Evolutionary conservation across 2,113 vertebrate species (phyloP), one percentile per base, ranked within the genome.

Genomic region (Micromys minutus): DNA sequence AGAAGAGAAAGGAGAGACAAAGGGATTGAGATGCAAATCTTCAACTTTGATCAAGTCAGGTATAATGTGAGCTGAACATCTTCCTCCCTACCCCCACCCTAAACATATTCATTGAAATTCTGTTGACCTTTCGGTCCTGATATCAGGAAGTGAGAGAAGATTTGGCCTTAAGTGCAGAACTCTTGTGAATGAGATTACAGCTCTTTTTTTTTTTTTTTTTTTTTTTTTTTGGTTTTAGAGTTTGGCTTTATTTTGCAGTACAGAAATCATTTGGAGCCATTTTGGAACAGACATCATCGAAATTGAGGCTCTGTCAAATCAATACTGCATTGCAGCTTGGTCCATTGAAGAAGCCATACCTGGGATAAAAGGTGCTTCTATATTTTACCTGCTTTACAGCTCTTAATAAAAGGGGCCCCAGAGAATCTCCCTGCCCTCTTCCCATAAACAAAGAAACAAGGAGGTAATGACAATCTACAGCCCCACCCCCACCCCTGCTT

Each of bases 221-320:
- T n/a, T n/a, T n/a, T n/a, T n/a, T n/a, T n/a, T n/a, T n/a, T 97
- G 76, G 97, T 98, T 98, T 98, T 97, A 98, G 98, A 98, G 97
- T 98, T 98, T 98, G 98, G 98, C 98, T 99, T 99, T 99, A 99
- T 99, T 99, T 98, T 94, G 99, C 99, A 99, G 99, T 99, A 99
- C 99, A 99, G 99, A 99, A 99, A 99, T 99, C 98, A 99, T 97
- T 89, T 98, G 98, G 99, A 99, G 99, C 98, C 98, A 83, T 93
- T 97, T 86, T 42, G 89, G 97, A 92, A 95, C 92, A 96, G 98
- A 98, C 98, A 98, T 88, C 94, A 97, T 50, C 95, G 97, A 96
- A 97, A 97, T 90, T 93, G 88, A 97, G 98, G 98, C 98, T 98
- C 98, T 97, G 98, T 99, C 99, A 98, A 97, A 97, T 98, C 99